A percentile compares a stretch with the other conserved stretches of the same genome.
Conservation (phyloP, 2,113 vertebrate species). For the Sapajus apella region DNA sequence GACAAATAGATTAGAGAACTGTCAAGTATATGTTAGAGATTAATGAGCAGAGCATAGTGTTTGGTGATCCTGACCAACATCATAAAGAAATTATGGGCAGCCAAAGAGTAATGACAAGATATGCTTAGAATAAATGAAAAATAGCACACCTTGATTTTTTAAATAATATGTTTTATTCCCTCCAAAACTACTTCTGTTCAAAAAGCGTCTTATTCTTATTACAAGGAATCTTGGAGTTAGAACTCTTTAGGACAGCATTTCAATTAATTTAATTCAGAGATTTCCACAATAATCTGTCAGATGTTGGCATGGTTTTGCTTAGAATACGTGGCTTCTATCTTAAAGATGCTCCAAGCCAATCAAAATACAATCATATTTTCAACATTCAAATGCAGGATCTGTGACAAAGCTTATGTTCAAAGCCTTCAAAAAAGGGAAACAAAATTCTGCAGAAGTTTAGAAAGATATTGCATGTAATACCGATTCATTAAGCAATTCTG, state of each 20-base stretch:
- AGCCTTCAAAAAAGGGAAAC: background rate
- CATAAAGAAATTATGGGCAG: background rate
- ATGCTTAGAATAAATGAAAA: background rate
- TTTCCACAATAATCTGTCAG: slow-evolving; percentile 44
- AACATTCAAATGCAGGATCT: slow-evolving; percentile 29
- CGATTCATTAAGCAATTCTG: slow-evolving; percentile 71
- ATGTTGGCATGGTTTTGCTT: slow-evolving; percentile 43
- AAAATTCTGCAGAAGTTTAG: slow-evolving; percentile 46
- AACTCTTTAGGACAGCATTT: slow-evolving; percentile 37
- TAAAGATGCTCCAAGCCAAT: slow-evolving; percentile 38
- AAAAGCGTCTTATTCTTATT: background rate
- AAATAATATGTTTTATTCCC: slow-evolving; percentile 13
- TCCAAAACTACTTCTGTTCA: slow-evolving; percentile 7
- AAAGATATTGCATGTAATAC: slow-evolving; percentile 53
- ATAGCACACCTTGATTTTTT: background rate
- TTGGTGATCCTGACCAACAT: background rate
- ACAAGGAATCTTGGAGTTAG: background rate
- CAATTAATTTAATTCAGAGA: slow-evolving; percentile 37
- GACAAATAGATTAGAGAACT: background rate
- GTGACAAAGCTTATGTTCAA: slow-evolving; percentile 56
- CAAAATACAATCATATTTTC: slow-evolving; percentile 62
- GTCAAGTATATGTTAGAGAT: background rate
- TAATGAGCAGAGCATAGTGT: background rate
- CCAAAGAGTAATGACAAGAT: background rate
- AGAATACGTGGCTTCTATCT: slow-evolving; percentile 39